Evolutionary conservation across 1,140 invertebrate species (phyloP).

Genomic region (Drosophila oshimai): DNA sequence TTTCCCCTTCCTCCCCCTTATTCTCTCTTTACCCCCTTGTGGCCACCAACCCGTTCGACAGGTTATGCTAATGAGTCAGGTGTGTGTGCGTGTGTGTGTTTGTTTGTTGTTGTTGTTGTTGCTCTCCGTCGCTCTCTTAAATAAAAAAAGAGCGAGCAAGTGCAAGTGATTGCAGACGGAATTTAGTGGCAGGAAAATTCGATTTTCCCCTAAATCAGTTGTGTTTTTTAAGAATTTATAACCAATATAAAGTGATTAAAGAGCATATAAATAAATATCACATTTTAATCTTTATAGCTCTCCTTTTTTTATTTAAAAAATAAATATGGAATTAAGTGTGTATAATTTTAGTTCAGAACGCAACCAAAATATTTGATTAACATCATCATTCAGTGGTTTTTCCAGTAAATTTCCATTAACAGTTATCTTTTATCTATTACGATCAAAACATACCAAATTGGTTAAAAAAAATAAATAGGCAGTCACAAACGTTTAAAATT

Average conservation of each 20-base stretch:
- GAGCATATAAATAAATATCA: too few species aligned
- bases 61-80: slow-evolving; percentile 75
- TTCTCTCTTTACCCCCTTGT: not conserved
- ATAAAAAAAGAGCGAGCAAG: slow-evolving; percentile 9
- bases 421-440: too few species aligned
- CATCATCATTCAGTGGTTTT: too few species aligned
- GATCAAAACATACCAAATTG: too few species aligned
- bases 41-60: slow-evolving; percentile 49
- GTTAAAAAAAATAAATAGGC: too few species aligned
- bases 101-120: not conserved
- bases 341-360: too few species aligned
- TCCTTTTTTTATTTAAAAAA: too few species aligned
- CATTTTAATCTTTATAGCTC: too few species aligned
- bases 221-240: not conserved
- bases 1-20: not conserved
- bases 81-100: slow-evolving; percentile 5
- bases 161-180: slow-evolving; percentile 18
- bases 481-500: not conserved
- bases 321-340: too few species aligned
- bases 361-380: too few species aligned
- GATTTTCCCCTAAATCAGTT: not conserved
- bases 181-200: not conserved
- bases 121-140: not conserved
- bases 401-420: too few species aligned
- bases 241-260: too few species aligned